These are phyloP conservation scores for Drosophila eohydei DNA, from an alignment of 2,888 invertebrate species.

Conservation along the genomic window DNA sequence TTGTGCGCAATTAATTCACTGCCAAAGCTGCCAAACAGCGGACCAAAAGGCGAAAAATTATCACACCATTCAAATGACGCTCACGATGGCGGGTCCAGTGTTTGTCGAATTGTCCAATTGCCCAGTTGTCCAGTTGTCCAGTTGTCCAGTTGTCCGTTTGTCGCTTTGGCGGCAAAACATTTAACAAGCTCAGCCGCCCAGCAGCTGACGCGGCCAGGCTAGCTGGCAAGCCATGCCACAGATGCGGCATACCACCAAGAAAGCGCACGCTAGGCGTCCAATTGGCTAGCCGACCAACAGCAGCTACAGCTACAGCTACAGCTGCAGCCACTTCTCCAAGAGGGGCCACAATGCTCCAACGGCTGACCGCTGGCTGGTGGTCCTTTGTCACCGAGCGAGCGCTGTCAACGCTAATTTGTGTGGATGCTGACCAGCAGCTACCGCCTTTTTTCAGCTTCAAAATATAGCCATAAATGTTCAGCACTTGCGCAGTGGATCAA, in stretches of 20 bases:
- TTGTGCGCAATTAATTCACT: constrained; percentile 78
- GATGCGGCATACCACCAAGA: constrained; percentile 73
- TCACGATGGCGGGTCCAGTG: constrained; percentile 51
- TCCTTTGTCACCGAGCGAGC: constrained; percentile 64
- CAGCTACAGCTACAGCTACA: background rate
- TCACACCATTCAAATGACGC: constrained; percentile 83
- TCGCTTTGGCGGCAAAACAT: constrained; percentile 74
- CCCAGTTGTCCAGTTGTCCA: constrained; percentile 16
- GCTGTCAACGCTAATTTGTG: constrained; percentile 76
- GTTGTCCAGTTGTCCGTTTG: background rate
- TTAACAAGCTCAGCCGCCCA: constrained; percentile 67
- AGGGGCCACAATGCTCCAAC: constrained; percentile 33
- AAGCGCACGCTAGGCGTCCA: constrained; percentile 77
- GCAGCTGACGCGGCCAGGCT: constrained; percentile 11
- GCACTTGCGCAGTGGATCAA: constrained; percentile 50
- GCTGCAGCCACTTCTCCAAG: background rate
- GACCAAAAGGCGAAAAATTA: constrained; percentile 73
- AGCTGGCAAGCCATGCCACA: constrained; percentile 24
- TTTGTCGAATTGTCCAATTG: constrained; percentile 26
- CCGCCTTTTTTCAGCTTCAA: constrained; percentile 33
- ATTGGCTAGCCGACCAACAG: constrained; percentile 56
- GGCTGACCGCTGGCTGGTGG: constrained; percentile 48
- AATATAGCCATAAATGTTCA: constrained; percentile 73
- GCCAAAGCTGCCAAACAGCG: constrained; percentile 59
- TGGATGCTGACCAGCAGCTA: constrained; percentile 17